Evolutionary conservation across 1,140 invertebrate genomes (phyloP), one percentile per base, ranked within the genome.

Genomic region (Stegodyphus mimosarum): DNA sequence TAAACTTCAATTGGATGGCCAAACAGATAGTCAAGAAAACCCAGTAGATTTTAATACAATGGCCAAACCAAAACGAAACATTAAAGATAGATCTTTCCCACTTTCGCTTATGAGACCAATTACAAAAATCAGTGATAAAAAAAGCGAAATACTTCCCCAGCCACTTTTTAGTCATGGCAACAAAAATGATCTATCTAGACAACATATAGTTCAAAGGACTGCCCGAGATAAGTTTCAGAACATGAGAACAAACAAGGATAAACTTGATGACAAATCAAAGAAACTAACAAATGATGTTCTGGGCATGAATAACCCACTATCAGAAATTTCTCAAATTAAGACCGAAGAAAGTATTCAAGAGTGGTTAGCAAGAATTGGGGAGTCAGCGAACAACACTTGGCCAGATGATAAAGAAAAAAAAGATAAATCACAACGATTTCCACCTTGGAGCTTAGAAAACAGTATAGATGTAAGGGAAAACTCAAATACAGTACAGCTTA

Each of bases 271-370:
- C 10, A 18, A 73, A 53, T 10, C 48, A 64, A 63, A 50, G 6
- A 3, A 67, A 5, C 64, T 15, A 15, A 13, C 64, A 9, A 17
- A 17, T 67, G 74, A 76, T 17, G 55, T 49, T 2, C 13, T 9
- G 4, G 55, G 9, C n/a, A 67, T 17, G 13, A 17, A 67, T 7
- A 6, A 81, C 69, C 81, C 81, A 5, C 52, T 86, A 33, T 86
- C 83, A 6, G 75, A 74, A 33, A 86, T 86, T 10, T 13, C 48
- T 1, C 52, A 70, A 50, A 78, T 86, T 11, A 77, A 78, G 15
- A 86, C 83, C 5, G 83, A 86, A 52, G 83, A 86, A 66, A 86
- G 83, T 53, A 86, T 86, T 11, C 83, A 86, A 48, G 83, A 86
- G n/a, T 86, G 83, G 83, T 48, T 86, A 33, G 75, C 75, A 9